A percentile compares a stretch with the other conserved stretches of the same genome.
Conservation (phyloP, 2,113 vertebrate species). For the Canis aureus region DNA sequence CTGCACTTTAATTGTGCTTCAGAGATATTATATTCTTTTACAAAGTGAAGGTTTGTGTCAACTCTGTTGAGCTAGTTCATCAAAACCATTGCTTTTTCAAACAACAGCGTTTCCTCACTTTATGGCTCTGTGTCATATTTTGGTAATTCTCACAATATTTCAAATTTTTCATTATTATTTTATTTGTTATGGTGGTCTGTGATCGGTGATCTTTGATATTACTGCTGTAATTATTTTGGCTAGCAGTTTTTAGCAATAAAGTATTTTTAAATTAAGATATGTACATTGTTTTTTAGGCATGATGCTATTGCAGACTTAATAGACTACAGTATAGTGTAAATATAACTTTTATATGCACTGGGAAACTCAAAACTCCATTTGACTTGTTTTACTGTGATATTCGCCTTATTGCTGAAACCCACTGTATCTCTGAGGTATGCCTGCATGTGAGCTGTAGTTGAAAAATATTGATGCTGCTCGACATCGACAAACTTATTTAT, state of each 20-base stretch:
- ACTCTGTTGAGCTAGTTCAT: neutral
- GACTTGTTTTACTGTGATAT: neutral
- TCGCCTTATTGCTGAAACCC: neutral
- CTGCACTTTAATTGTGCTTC: neutral
- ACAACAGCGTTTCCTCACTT: neutral
- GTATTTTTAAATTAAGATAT: neutral
- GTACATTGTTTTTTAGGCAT: neutral
- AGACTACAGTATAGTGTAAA: neutral
- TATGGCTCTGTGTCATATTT: neutral
- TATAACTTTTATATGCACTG: neutral
- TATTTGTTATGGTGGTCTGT: neutral
- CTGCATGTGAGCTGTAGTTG: neutral
- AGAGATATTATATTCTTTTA: neutral
- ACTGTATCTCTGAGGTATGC: neutral
- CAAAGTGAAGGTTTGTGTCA: neutral
- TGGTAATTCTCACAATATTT: neutral
- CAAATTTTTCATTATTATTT: neutral
- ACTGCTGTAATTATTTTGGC: neutral
- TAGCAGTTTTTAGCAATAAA: neutral
- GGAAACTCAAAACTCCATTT: neutral
- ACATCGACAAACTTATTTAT: conserved; percentile 49
- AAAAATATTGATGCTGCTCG: conserved; percentile 2
- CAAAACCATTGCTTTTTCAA: neutral
- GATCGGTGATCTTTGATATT: neutral
- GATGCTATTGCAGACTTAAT: neutral